Base-by-base conservation (phyloP, 1,140 invertebrate genomes). In the Sesamia nonagrioides region DNA sequence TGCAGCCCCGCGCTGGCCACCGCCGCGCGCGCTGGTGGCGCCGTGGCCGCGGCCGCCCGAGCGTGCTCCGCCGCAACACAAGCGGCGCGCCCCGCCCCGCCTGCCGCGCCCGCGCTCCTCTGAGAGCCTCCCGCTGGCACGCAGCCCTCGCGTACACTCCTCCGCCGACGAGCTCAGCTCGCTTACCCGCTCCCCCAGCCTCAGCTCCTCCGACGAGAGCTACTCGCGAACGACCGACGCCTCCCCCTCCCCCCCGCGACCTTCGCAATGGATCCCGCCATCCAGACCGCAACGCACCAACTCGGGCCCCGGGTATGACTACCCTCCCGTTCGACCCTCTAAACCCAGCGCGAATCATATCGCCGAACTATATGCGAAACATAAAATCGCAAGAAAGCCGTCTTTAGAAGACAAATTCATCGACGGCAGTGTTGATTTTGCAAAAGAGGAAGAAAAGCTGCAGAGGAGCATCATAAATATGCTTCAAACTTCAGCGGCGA, bases 161-260 rank as follows among this genome's bases (percentile, higher is more conserved):
- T 98, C 97, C 0, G 97, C 97, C 2, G 97, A 98, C 89, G 97
- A 98, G 90, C 96, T 98, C 17, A 97, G 97, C 87, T 97, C 97
- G 0, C 91, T 97, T 1, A 97, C 97, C 78, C 96, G 97, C 77
- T 97, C 97, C 33, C 97, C 97, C 2, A 97, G 97, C 86, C 96
- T 97, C 56, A 97, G 97, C 89, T 97, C 97, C 66, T 97, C 97
- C 1, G 97, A 98, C 87, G 97, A 98, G 89, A 97, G 97, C 88
- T 97, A 97, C 87, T 97, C 97, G 61, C 95, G 97, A 71, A 97
- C 97, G 33, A 97, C 97, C 3, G 96, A 97, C 83, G 96, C 96
- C 4, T 95, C 94, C 1, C 95, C 95, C 1, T 95, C 95, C 0
- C 94, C 95, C 1, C 94, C 94, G 6, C 95, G 96, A 63, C 95